A percentile compares a stretch with the other conserved stretches of the same genome.
Conservation (phyloP, 2,888 invertebrate genomes). For the Tetropium fuscum region DNA sequence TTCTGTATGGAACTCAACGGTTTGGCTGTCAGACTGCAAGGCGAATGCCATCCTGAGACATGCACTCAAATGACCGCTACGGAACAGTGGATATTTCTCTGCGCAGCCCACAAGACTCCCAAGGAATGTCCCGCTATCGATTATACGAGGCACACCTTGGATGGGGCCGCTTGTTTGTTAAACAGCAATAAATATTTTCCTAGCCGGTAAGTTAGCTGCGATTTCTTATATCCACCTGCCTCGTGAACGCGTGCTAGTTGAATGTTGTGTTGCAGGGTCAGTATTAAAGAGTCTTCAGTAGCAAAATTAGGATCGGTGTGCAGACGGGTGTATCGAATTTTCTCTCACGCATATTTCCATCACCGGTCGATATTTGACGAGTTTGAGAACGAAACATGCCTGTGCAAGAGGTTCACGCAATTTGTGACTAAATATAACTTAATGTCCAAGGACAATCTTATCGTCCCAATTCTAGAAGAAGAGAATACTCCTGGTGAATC, state of each 20-base stretch:
- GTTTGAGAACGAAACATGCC: conserved; percentile 95
- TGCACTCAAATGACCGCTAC: conserved; percentile 99
- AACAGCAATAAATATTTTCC: conserved; percentile 99
- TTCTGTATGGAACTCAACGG: conserved; percentile 99
- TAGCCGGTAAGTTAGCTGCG: conserved; percentile 83
- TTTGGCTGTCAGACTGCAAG: conserved; percentile 95
- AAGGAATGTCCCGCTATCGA: conserved; percentile 99
- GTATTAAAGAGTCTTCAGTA: conserved; percentile 98
- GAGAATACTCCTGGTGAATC: conserved; percentile 72
- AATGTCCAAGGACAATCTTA: conserved; percentile 98
- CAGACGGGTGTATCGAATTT: conserved; percentile 98
- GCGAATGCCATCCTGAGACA: conserved; percentile 95
- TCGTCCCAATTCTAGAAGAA: conserved; percentile 95
- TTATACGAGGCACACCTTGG: conserved; percentile 97
- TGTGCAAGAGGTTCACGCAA: conserved; percentile 96
- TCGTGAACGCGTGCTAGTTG: neutral
- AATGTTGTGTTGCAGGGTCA: conserved; percentile 78
- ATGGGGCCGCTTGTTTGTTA: conserved; percentile 97
- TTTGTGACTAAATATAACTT: conserved; percentile 99
- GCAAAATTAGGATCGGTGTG: conserved; percentile 99
- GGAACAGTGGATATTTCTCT: conserved; percentile 99
- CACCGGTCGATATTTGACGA: conserved; percentile 97
- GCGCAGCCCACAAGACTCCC: conserved; percentile 99
- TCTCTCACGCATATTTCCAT: conserved; percentile 99
- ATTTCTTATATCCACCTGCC: too few species aligned